Evolutionary conservation across 2,797 vertebrate genomes (phyloP).

Genomic region (Alcedo atthis): DNA sequence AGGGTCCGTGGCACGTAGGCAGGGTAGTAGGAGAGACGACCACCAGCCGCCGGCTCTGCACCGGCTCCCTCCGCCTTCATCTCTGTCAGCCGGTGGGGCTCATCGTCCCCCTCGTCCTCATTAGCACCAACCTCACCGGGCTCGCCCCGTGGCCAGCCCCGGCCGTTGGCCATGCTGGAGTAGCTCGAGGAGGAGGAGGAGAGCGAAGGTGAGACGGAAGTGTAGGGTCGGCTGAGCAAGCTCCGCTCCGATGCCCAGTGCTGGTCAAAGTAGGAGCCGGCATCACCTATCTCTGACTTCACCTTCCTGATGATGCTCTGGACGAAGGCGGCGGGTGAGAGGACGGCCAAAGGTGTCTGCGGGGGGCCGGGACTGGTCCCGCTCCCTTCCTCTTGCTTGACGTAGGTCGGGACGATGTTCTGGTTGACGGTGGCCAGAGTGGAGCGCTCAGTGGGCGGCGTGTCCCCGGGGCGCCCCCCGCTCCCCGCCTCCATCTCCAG

Average conservation of each 20-base stretch:
- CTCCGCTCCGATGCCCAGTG: constrained; percentile 94
- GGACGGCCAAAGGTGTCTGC: constrained; percentile 86
- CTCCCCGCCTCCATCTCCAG: constrained; percentile 89
- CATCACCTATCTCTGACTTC: constrained; percentile 95
- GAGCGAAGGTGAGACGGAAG: constrained; percentile 90
- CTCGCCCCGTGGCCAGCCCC: constrained; percentile 81
- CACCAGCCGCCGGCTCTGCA: constrained; percentile 73
- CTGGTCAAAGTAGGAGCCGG: constrained; percentile 94
- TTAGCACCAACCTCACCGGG: constrained; percentile 78
- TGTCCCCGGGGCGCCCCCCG: constrained; percentile 53
- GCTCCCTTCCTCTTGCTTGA: constrained; percentile 91
- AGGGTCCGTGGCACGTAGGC: constrained; percentile 90
- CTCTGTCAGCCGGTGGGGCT: constrained; percentile 80
- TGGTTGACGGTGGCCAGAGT: constrained; percentile 65
- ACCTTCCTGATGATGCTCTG: constrained; percentile 98
- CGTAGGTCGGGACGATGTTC: constrained; percentile 76
- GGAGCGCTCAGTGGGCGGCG: constrained; percentile 58
- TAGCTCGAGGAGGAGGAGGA: constrained; percentile 91
- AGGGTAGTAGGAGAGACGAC: constrained; percentile 89
- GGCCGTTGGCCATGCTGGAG: constrained; percentile 83
- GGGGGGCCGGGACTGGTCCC: constrained; percentile 76
- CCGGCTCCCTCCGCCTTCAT: constrained; percentile 85
- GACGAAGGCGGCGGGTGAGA: constrained; percentile 94
- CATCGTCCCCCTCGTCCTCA: constrained; percentile 88
- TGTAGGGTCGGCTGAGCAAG: constrained; percentile 83